Evolutionary conservation across 2,113 vertebrate genomes (phyloP).

Genomic region (Colius striatus): DNA sequence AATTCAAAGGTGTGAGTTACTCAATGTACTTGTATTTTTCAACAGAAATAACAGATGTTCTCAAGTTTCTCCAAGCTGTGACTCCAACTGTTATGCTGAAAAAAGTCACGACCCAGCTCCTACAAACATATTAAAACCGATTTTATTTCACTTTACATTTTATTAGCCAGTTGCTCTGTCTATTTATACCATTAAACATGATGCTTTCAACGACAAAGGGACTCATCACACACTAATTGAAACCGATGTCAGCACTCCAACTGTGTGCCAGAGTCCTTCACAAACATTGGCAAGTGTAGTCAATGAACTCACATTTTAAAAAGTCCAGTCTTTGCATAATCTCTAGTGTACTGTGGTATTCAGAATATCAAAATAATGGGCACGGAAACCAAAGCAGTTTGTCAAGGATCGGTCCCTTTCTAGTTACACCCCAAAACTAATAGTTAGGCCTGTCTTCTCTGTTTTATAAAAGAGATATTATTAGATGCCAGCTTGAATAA

Average conservation of each 20-base stretch:
- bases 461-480: not conserved
- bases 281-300: slow-evolving; percentile 20
- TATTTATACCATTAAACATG: slow-evolving; percentile 47
- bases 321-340: not conserved
- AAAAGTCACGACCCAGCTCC: slow-evolving; percentile 44
- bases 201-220: slow-evolving; percentile 27
- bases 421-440: not conserved
- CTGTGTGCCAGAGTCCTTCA: slow-evolving; percentile 44
- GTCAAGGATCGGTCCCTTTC: not conserved
- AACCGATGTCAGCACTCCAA: slow-evolving; percentile 51
- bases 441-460: not conserved
- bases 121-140: slow-evolving; percentile 41
- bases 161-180: slow-evolving; percentile 46
- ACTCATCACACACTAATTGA: slow-evolving; percentile 43
- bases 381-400: not conserved
- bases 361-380: not conserved
- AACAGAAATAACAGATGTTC: slow-evolving; percentile 68
- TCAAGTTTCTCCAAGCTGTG: slow-evolving; percentile 59
- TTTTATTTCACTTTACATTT: slow-evolving; percentile 53
- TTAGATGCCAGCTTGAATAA: not conserved
- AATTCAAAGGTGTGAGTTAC: slow-evolving; percentile 59
- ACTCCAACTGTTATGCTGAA: slow-evolving; percentile 59
- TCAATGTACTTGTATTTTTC: slow-evolving; percentile 50
- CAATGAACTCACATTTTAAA: not conserved
- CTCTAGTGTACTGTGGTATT: not conserved